These are phyloP conservation scores for Cataglyphis cursor DNA, from an alignment of 2,888 invertebrate species.

Conservation along the genomic window DNA sequence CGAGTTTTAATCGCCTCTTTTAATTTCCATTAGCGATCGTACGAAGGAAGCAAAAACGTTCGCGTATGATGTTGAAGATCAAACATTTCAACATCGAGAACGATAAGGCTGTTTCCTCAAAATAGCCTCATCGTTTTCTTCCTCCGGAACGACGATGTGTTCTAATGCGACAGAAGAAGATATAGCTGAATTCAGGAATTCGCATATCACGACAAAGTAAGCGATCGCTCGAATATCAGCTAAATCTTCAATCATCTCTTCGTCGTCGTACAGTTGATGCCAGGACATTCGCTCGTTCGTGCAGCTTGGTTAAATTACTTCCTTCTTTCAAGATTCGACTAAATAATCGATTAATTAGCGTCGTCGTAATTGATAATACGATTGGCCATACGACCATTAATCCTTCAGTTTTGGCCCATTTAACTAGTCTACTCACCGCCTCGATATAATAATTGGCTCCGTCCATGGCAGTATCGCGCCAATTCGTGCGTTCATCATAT, in stretches of 20 bases:
- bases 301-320: constrained; percentile 53
- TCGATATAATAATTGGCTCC: constrained; percentile 49
- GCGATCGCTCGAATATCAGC: constrained; percentile 19
- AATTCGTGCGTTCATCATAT: constrained; percentile 57
- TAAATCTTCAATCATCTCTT: constrained; percentile 21
- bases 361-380: constrained; percentile 45
- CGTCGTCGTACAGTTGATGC: constrained; percentile 49
- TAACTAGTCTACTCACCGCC: constrained; percentile 45
- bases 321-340: constrained; percentile 28
- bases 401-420: constrained; percentile 34
- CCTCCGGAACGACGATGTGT: constrained; percentile 8
- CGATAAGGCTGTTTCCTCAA: neutral
- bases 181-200: constrained; percentile 32
- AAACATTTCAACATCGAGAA: constrained; percentile 9
- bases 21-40: constrained; percentile 21
- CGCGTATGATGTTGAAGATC: neutral
- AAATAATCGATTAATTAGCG: constrained; percentile 58
- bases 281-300: constrained; percentile 34
- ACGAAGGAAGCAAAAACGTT: constrained; percentile 22
- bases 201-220: neutral
- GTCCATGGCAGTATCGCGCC: constrained; percentile 67
- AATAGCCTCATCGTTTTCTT: constrained; percentile 3
- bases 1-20: constrained; percentile 18
- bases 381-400: constrained; percentile 25
- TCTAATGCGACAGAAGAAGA: neutral